Evolutionary conservation across 1,140 invertebrate species (phyloP), one percentile per base, ranked within the genome.

Genomic region (Cydia amplana): DNA sequence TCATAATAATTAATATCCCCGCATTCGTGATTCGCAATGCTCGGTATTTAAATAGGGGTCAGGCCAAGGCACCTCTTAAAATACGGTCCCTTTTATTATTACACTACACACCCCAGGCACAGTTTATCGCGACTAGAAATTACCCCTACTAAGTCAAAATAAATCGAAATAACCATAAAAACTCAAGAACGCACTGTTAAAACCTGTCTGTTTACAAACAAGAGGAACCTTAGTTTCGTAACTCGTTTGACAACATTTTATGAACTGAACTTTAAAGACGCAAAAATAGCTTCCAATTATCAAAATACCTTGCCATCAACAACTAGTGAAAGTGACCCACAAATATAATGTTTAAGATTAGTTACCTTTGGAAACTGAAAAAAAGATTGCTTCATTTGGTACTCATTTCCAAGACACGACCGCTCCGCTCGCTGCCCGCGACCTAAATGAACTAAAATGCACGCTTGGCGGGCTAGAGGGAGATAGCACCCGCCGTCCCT

Each of bases 391-490:
- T 9, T 4, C 18, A 18, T 55, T 55, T 55, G 51, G n/a, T 18
- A 7, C 16, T 55, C 51, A 18, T 55, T 20, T 55, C n/a, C n/a
- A 55, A 18, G 16, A 18, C 51, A 55, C 51, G 51, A 18, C 51
- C 51, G 32, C 16, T 67, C 63, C 23, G 63, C 23, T 64, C 12
- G 10, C 10, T 16, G 2, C 32, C 14, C 16, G 4, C 64, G 28
- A 36, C 64, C 64, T 9, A 67, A 67, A 67, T 67, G 64, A 67
- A 40, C 4, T 67, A 67, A 49, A 55, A 67, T 67, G 64, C 14
- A 9, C 64, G 64, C 25, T 67, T 67, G 64, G 14, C 25, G 25
- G 25, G 64, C 64, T 14, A 67, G 64, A 67, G 64, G 25, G 64
- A 67, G 64, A 67, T 32, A 67, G 28, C 28, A 3, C 1, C 10